Base-by-base conservation (phyloP, 2,888 invertebrate species). In the Anoplius nigerrimus region DNA sequence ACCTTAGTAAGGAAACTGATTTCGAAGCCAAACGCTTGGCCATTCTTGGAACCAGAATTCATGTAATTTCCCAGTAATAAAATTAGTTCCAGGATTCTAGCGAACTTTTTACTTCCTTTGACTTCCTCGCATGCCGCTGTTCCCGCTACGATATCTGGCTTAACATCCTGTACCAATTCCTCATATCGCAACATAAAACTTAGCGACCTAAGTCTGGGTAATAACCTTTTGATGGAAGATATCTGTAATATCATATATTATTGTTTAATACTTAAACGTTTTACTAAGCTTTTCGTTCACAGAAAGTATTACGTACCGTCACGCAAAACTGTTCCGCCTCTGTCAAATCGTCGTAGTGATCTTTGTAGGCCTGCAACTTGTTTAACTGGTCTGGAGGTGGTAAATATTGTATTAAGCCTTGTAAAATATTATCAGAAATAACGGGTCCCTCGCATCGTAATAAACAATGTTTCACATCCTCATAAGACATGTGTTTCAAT, bases 281-380 rank as follows among this genome's bases (percentile, higher is more conserved):
- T 11, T 54, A 42, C 34, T 34, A 18, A 5, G 21, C 43, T 22
- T 22, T 8, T 8, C 20, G 34, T 34, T 15, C n/a, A n/a, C n/a
- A n/a, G n/a, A n/a, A n/a, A n/a, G n/a, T n/a, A n/a, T n/a, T n/a
- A 22, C 59, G 87, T 86, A 93, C 92, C 27, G 95, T 95, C 0
- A 97, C 94, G 58, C 96, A 95, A 89, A 99, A 99, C 88, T 97
- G 97, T 87, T 99, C 99, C 0, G 98, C 97, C 78, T 97, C 98
- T 0, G 95, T 95, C 69, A 98, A 89, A 13, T 97, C 95, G 59
- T 94, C 92, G 84, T 95, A 95, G 18, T 92, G 91, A 69, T 93
- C 93, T 84, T 95, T 95, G 72, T 95, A 91, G 71, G 95, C 94
- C 27, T 95, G 93, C 8, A 99, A 89, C 80, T 95, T 94, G 76